These are phyloP conservation scores for Chionodraco myersi DNA, from an alignment of 2,113 vertebrate genomes.

Conservation along the genomic window DNA sequence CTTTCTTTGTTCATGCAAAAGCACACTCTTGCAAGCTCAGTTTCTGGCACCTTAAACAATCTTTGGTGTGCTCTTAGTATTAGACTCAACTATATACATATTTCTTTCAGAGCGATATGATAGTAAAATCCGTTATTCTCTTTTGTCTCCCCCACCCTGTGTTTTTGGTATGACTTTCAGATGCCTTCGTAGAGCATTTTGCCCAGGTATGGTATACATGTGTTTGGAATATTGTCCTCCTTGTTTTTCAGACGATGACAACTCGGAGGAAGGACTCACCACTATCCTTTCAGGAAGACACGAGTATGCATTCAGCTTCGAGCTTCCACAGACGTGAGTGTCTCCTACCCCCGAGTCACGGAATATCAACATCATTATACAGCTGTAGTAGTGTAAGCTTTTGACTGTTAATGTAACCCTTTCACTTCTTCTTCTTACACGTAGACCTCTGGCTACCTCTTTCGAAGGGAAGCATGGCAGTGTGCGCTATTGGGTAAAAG, in stretches of 20 bases:
- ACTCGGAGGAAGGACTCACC: constrained; percentile 96
- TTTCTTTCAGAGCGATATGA: constrained; percentile 46
- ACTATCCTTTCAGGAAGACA: constrained; percentile 98
- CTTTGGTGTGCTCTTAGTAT: constrained; percentile 17
- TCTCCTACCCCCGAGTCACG: neutral
- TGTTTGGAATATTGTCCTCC: constrained; percentile 86
- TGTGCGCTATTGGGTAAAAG: constrained; percentile 99
- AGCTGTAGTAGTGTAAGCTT: neutral
- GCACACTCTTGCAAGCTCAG: constrained; percentile 5
- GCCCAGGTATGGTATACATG: constrained; percentile 85
- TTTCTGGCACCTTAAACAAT: constrained; percentile 24
- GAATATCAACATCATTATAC: neutral
- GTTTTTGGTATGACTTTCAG: constrained; percentile 79
- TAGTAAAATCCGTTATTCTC: constrained; percentile 77
- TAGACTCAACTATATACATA: constrained; percentile 54
- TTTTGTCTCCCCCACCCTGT: constrained; percentile 79
- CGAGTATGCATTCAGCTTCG: constrained; percentile 99
- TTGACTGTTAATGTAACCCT: neutral
- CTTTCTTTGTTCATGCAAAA: constrained; percentile 32
- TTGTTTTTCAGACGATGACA: constrained; percentile 93
- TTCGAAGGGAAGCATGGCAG: constrained; percentile 99
- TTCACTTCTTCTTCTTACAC: constrained; percentile 13
- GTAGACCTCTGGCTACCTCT: constrained; percentile 99
- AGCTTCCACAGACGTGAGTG: constrained; percentile 99
- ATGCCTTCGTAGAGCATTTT: constrained; percentile 80